phyloP scores from a whole-genome alignment of 2,888 invertebrate genomes.

The Dysmachus trigonus region DNA sequence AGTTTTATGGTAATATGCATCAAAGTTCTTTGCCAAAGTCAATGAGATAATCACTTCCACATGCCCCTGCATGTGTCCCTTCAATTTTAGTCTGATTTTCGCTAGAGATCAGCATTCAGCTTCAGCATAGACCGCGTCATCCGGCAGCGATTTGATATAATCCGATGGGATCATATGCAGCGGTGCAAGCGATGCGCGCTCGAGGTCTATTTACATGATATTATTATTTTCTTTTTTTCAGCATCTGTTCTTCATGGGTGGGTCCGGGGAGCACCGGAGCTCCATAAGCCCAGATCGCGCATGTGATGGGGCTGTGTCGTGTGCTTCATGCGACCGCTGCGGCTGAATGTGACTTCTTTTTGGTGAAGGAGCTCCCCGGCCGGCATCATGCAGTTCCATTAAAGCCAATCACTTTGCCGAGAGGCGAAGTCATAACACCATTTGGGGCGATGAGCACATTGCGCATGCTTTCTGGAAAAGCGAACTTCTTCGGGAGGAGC shows the following conservation, averaged over 20 bases:
- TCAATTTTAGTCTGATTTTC: background rate
- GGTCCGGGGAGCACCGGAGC: background rate
- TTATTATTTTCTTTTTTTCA: background rate
- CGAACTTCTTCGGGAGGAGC: background rate
- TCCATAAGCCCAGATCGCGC: background rate
- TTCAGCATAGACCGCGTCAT: background rate
- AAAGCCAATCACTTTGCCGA: background rate
- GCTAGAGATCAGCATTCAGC: background rate
- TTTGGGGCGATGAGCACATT: conserved; percentile 1
- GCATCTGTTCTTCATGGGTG: background rate
- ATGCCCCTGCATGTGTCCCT: conserved; percentile 6
- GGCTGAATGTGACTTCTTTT: background rate
- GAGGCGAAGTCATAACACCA: background rate
- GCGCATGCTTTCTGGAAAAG: background rate
- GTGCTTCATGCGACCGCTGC: background rate
- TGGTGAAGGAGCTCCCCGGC: background rate
- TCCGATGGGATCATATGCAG: conserved; percentile 1
- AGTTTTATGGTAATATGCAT: background rate
- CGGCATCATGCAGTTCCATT: conserved; percentile 19
- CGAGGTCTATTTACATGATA: background rate
- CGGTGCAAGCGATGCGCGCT: background rate
- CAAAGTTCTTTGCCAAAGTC: conserved; percentile 41
- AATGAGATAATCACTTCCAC: conserved; percentile 36
- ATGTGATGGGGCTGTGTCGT: background rate
- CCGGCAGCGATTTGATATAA: background rate